A percentile compares a stretch with the other conserved stretches of the same genome.
Conservation (phyloP, 1,140 invertebrate genomes). For the Chlorops oryzae region DNA sequence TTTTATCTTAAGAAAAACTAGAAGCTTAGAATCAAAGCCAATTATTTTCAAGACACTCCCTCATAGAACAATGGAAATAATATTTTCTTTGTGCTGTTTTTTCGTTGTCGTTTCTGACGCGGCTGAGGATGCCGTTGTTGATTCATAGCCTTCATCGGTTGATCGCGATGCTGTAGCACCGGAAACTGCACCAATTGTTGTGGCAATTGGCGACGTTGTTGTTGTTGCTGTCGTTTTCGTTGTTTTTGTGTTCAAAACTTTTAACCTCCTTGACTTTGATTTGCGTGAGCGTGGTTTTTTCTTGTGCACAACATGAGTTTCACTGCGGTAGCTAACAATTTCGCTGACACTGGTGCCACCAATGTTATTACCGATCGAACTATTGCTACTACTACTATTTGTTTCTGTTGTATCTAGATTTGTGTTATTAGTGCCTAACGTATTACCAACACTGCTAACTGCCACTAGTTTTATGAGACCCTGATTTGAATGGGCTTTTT, state of each 20-base stretch:
- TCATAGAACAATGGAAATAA: too few species aligned
- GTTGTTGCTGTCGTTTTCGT: conserved; percentile 15
- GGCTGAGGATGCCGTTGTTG: not conserved
- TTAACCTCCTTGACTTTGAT: conserved; percentile 21
- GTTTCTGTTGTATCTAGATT: not conserved
- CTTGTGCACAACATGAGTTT: conserved; percentile 34
- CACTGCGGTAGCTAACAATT: conserved; percentile 28
- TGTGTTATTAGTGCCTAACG: conserved; percentile 2
- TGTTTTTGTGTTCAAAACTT: conserved; percentile 6
- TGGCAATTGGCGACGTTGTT: conserved; percentile 9
- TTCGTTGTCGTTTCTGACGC: not conserved
- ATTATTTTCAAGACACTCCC: too few species aligned
- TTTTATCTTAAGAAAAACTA: too few species aligned
- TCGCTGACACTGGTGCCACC: conserved; percentile 26
- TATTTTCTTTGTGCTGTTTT: not conserved
- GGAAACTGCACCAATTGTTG: conserved; percentile 4
- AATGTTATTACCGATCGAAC: conserved; percentile 2
- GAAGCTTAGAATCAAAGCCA: too few species aligned
- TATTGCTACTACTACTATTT: conserved; percentile 5
- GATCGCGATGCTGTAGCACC: conserved; percentile 16
- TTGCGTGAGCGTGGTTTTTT: conserved; percentile 34
- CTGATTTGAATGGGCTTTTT: too few species aligned
- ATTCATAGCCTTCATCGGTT: conserved; percentile 1
- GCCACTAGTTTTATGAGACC: conserved; percentile 1
- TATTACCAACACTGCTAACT: conserved; percentile 11